A percentile compares a stretch with the other conserved stretches of the same genome.
phyloP scores from a whole-genome alignment of 53 echinoderm and acorn worm genomes.

The Henricia sp. region DNA sequence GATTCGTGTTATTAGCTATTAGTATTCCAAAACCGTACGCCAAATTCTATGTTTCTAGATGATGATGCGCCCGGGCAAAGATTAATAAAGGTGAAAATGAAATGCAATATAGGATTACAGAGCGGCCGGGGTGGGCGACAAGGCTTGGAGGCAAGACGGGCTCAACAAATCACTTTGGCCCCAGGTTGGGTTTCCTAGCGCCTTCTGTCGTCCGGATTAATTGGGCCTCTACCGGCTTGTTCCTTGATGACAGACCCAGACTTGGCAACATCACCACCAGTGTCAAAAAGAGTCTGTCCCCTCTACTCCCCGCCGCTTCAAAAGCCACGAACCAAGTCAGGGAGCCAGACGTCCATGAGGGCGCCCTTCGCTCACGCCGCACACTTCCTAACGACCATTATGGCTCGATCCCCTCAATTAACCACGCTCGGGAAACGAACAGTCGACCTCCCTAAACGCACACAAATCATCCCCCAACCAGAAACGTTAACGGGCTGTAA shows the following conservation, averaged over 20 bases:
- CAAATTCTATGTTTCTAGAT: constrained; percentile 9
- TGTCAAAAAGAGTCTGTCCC: background rate
- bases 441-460: constrained; percentile 3
- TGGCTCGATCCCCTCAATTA: constrained; percentile 44
- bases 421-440: background rate
- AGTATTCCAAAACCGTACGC: constrained; percentile 23
- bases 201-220: constrained; percentile 61
- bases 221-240: constrained; percentile 48
- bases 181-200: constrained; percentile 28
- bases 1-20: constrained; percentile 18
- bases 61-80: constrained; percentile 39
- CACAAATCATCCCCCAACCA: constrained; percentile 3
- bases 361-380: constrained; percentile 34
- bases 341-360: background rate
- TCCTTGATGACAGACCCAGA: constrained; percentile 31
- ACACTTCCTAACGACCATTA: constrained; percentile 46
- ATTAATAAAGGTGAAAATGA: constrained; percentile 64
- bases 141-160: constrained; percentile 43
- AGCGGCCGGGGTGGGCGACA: constrained; percentile 15
- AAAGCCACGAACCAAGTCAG: background rate
- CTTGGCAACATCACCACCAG: background rate
- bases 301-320: background rate
- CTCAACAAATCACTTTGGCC: constrained; percentile 60
- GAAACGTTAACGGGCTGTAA: constrained; percentile 6
- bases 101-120: constrained; percentile 60